Evolutionary conservation across 2,888 invertebrate genomes (phyloP), one percentile per base, ranked within the genome.

Genomic region (Prostheceraeus crozeri): DNA sequence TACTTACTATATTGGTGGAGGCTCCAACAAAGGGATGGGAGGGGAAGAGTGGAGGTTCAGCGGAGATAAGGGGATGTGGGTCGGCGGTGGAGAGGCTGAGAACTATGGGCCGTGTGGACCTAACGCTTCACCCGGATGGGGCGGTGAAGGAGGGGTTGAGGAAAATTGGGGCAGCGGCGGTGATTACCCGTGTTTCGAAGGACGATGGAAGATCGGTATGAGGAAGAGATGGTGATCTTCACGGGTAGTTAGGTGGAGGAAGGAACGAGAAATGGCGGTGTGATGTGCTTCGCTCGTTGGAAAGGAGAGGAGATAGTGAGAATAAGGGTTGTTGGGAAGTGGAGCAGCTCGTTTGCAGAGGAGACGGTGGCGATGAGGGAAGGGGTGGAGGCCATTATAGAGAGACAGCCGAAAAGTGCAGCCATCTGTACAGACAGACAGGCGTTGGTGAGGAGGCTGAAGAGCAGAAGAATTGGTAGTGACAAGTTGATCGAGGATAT

Each of bases 161-260:
- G n/a, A n/a, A n/a, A n/a, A n/a, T n/a, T n/a, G n/a, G n/a, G n/a
- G n/a, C n/a, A n/a, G n/a, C n/a, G n/a, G n/a, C n/a, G n/a, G n/a
- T n/a, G n/a, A n/a, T n/a, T n/a, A n/a, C n/a, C n/a, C n/a, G n/a
- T n/a, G n/a, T n/a, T n/a, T n/a, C n/a, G n/a, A n/a, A n/a, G n/a
- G n/a, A n/a, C n/a, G n/a, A n/a, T n/a, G n/a, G n/a, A n/a, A n/a
- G n/a, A n/a, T n/a, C n/a, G n/a, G n/a, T n/a, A n/a, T n/a, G n/a
- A 33, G 33, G n/a, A 33, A 33, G 33, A 33, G 33, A 33, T 33
- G 33, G 33, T n/a, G 33, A 33, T 33, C n/a, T 33, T n/a, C 33
- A 33, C 33, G n/a, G 33, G n/a, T 33, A n/a, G 33, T 10, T 40
- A 14, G 6, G 40, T 40, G 6, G n/a, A 40, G 19, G 40, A 6